These are phyloP conservation scores for Lycodopsis pacificus DNA, from an alignment of 2,797 vertebrate genomes.

Conservation along the genomic window DNA sequence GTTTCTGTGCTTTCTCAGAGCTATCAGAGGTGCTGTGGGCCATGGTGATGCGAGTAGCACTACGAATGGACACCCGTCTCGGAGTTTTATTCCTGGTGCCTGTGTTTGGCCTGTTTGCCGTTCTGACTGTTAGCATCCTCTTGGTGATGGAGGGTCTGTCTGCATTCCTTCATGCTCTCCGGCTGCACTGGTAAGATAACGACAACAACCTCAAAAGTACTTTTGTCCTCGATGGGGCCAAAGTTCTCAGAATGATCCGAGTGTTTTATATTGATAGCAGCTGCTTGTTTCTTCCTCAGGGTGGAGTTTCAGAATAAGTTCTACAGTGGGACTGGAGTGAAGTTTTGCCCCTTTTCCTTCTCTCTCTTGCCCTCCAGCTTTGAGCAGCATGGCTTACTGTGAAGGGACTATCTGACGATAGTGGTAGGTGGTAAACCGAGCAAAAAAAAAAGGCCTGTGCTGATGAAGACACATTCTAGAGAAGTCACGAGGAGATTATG, in stretches of 20 bases:
- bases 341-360: conserved; percentile 95
- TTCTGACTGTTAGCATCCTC: conserved; percentile 94
- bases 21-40: conserved; percentile 96
- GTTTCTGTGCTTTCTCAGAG: conserved; percentile 80
- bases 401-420: conserved; percentile 51
- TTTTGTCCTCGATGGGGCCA: not conserved
- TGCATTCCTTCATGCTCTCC: conserved; percentile 96
- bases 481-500: conserved; percentile 23
- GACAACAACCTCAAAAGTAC: not conserved
- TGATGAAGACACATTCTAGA: conserved; percentile 20
- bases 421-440: conserved; percentile 27
- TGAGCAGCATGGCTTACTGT: conserved; percentile 80
- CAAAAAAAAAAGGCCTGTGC: conserved; percentile 22
- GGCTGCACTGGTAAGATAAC: conserved; percentile 92
- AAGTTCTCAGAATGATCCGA: not conserved
- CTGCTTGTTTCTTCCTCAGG: conserved; percentile 80
- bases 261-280: conserved; percentile 19
- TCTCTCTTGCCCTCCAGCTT: conserved; percentile 84
- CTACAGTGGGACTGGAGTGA: conserved; percentile 93
- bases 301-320: conserved; percentile 99
- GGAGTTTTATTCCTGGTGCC: conserved; percentile 92
- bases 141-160: conserved; percentile 98
- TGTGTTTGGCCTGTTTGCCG: conserved; percentile 88
- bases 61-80: conserved; percentile 84
- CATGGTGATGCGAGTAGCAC: conserved; percentile 94